Conservation (phyloP, 2,888 invertebrate species). For the Phortica magna region DNA sequence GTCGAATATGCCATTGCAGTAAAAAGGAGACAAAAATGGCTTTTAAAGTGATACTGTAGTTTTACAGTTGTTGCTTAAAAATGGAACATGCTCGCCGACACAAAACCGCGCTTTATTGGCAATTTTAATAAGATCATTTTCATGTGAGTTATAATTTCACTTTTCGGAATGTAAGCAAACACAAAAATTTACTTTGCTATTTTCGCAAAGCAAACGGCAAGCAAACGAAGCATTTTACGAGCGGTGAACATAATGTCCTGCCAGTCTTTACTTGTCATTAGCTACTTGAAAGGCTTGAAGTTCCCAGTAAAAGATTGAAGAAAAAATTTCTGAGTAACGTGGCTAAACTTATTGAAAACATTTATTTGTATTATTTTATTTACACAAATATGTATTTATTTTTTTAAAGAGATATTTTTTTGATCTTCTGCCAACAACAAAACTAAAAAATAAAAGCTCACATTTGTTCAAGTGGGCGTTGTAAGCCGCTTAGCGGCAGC, state of each 20-base stretch:
- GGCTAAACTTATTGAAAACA: neutral
- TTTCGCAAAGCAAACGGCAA: slow-evolving; percentile 53
- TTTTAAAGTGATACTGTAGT: neutral
- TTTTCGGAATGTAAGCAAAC: slow-evolving; percentile 3
- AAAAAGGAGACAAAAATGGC: neutral
- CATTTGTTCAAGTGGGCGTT: no score
- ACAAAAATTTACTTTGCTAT: slow-evolving; percentile 53
- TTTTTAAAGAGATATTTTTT: no score
- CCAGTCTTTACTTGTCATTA: slow-evolving; percentile 50
- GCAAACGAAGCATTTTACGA: slow-evolving; percentile 55
- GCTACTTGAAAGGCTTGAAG: slow-evolving; percentile 71
- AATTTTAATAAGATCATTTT: slow-evolving; percentile 71
- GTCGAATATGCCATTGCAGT: neutral
- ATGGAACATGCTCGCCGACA: slow-evolving; percentile 44
- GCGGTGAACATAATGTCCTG: slow-evolving; percentile 31
- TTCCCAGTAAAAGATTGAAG: slow-evolving; percentile 43
- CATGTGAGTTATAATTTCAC: slow-evolving; percentile 58
- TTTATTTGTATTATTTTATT: neutral
- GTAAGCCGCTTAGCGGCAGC: no score
- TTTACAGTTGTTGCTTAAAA: neutral
- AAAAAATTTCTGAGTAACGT: neutral
- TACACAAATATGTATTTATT: no score
- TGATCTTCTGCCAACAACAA: no score
- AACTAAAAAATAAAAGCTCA: no score
- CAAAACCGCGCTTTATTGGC: slow-evolving; percentile 73